These are phyloP conservation scores for Macrosiphum euphorbiae DNA, from an alignment of 2,888 invertebrate genomes.

Conservation along the genomic window DNA sequence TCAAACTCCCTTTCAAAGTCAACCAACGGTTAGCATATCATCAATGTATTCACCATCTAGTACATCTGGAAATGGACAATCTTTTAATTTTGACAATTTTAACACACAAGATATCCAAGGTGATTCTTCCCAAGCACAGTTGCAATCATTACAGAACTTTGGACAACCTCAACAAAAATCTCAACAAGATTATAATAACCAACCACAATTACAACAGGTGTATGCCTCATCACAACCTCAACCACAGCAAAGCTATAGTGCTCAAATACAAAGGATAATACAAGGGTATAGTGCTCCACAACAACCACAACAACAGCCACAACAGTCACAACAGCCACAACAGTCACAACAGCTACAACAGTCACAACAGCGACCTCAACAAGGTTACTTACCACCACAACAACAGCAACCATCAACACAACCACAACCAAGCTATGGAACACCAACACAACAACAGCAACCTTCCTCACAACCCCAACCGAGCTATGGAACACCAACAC, in stretches of 20 bases:
- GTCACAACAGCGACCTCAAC: constrained; percentile 66
- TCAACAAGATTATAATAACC: neutral
- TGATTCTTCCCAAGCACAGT: constrained; percentile 7
- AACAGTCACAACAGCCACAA: constrained; percentile 18
- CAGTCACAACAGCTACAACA: constrained; percentile 26
- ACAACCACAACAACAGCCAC: constrained; percentile 21
- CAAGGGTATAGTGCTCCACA: constrained; percentile 41
- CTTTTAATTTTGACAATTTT: constrained; percentile 17
- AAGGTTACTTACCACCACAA: neutral
- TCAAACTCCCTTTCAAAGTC: constrained; percentile 30
- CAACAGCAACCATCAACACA: neutral
- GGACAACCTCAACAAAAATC: constrained; percentile 21
- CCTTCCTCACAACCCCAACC: constrained; percentile 68
- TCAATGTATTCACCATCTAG: constrained; percentile 3
- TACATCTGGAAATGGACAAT: constrained; percentile 16
- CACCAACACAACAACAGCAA: constrained; percentile 68
- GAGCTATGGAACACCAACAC: constrained; percentile 71
- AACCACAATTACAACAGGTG: neutral
- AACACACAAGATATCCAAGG: constrained; percentile 19
- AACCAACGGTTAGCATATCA: neutral
- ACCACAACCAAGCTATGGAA: constrained; percentile 69
- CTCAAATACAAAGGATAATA: constrained; percentile 48
- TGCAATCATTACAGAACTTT: neutral
- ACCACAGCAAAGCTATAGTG: constrained; percentile 46
- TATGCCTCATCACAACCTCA: constrained; percentile 32